Base-by-base conservation (phyloP, 1,140 invertebrate genomes). In the Sogatella furcifera region DNA sequence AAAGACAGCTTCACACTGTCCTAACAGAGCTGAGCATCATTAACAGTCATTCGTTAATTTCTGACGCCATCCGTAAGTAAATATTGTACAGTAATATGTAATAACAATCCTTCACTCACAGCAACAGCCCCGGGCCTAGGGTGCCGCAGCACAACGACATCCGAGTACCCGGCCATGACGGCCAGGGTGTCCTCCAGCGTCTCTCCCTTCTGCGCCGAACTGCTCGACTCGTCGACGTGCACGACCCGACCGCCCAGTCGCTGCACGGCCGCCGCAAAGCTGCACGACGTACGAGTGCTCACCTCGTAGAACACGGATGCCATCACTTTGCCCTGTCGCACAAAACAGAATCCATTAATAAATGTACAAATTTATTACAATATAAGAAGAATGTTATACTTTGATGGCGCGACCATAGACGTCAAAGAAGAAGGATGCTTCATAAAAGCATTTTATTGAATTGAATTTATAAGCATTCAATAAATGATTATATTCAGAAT, bases 231-330 rank as follows among this genome's bases (percentile, higher is more conserved):
- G 71, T 98, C 89, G 75, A 98, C 89, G 67, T 88, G 81, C 63
- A 97, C 85, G 0, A 98, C 92, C 13, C 81, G 80, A 0, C 95
- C 97, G 17, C 96, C 97, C 14, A 99, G 80, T 67, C 95, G 77
- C 72, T 95, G 85, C 93, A 98, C 97, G 3, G 97, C 97, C 2
- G 90, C 89, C 5, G 90, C 80, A 76, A 99, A 99, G 71, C 95
- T 98, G 70, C 92, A 94, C 68, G 85, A 88, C 0, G 97, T 99
- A 64, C 97, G 80, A 0, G 97, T 99, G 68, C 92, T 97, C 0
- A 89, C 91, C 81, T 99, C 97, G 75, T 95, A 99, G 73, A 99
- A 99, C 69, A 99, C 86, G 0, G 89, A 93, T 14, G 92, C 90
- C 88, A 99, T 89, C 1, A 97, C 80, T 79, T 96, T 96, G 44